Evolutionary conservation across 2,113 vertebrate species (phyloP), one percentile per base, ranked within the genome.

Genomic region (Hemichromis elongatus): DNA sequence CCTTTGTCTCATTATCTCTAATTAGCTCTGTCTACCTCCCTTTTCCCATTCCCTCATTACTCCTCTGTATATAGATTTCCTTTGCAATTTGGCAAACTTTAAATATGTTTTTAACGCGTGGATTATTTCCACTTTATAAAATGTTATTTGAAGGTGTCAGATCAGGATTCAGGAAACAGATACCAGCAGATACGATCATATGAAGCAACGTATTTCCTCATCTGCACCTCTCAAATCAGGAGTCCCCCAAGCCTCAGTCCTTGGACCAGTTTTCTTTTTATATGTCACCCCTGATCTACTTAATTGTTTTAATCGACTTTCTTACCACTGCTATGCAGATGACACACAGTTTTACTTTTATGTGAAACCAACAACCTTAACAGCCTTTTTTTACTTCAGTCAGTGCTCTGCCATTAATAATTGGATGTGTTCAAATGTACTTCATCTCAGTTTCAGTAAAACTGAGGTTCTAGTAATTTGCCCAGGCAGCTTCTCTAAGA

Each of bases 401-500:
- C 14, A 33, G 8, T 0, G 56, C 56, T 59, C 28, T 59, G 28
- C 28, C 28, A 33, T 33, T 59, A 59, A 14, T 19, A 59, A 33
- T 33, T 33, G 56, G 28, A 59, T 59, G 28, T 0, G 30, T 26
- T 59, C 56, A 59, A 59, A 59, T 33, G 30, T 57, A 30, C 56
- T 57, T 57, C 0, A 57, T 57, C 14, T 1, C 0, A 57, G 30
- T 30, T 18, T 0, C 26, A 57, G 26, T 57, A 9, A 30, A 57
- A 0, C 55, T 57, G 14, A 57, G 55, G 55, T 57, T 57, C 4
- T 18, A 30, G 14, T 57, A 57, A 7, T 57, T 5, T 26, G 26
- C 26, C 2, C 56, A 30, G 26, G 14, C 14, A 57, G 26, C 30
- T 57, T 57, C 26, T 57, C 0, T 57, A 57, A 30, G 4, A 4